A percentile compares a stretch with the other conserved stretches of the same genome.
Evolutionary conservation across 2,888 invertebrate species (phyloP).

Genomic region (Listrodromus nycthemerus): DNA sequence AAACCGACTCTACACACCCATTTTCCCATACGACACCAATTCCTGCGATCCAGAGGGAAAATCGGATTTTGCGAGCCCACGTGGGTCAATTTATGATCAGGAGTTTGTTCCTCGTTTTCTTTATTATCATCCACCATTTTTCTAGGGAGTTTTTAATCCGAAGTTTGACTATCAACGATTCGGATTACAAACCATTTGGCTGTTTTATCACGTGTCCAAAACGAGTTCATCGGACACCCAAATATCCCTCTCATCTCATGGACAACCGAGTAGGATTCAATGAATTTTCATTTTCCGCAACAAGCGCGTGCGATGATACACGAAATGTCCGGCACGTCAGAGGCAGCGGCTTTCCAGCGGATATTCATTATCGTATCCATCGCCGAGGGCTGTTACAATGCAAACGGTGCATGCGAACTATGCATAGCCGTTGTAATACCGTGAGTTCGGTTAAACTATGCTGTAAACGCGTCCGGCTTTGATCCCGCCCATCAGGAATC

Average conservation of each 20-base stretch:
- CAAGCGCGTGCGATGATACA: no score
- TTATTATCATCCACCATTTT: neutral
- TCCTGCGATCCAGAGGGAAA: neutral
- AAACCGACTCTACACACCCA: neutral
- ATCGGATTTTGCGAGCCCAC: neutral
- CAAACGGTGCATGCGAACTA: neutral
- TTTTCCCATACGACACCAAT: neutral
- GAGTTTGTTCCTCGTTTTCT: neutral
- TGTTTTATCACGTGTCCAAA: neutral
- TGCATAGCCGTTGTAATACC: neutral
- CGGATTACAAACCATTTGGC: no score
- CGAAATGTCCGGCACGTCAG: neutral
- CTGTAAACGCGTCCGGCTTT: slow-evolving; percentile 27
- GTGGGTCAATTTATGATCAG: neutral
- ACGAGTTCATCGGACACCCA: neutral
- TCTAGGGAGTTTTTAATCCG: neutral
- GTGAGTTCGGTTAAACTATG: neutral
- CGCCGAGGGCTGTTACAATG: neutral
- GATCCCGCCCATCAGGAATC: slow-evolving; percentile 27
- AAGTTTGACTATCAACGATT: neutral
- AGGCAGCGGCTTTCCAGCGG: neutral
- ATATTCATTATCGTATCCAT: neutral
- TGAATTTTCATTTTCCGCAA: neutral
- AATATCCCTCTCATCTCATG: neutral
- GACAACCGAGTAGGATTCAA: neutral